Conservation (phyloP, 2,113 vertebrate genomes). For the Salvelinus sp. region DNA sequence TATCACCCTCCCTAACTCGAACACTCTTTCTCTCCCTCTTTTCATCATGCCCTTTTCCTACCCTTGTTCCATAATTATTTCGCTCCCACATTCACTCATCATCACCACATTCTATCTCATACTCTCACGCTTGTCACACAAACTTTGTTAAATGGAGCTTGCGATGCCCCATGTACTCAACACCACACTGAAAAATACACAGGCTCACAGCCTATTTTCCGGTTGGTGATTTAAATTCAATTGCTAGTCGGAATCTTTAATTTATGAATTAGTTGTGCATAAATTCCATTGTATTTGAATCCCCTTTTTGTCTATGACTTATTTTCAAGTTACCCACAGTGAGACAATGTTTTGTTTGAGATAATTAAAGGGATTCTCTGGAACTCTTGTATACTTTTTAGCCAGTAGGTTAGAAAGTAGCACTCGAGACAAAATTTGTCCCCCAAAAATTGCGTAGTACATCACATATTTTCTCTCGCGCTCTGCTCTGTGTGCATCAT, state of each 20-base stretch:
- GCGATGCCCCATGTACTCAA: not conserved
- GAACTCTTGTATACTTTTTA: too few species aligned
- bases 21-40: not conserved
- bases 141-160: not conserved
- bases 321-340: not conserved
- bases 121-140: conserved; percentile 4
- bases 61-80: not conserved
- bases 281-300: not conserved
- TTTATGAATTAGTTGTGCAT: not conserved
- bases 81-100: conserved; percentile 2
- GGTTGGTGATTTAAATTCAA: not conserved
- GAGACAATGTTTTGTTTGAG: not conserved
- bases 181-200: not conserved
- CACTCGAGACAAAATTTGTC: too few species aligned
- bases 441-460: too few species aligned
- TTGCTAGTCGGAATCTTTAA: not conserved
- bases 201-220: not conserved
- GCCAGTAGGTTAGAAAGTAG: too few species aligned
- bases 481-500: too few species aligned
- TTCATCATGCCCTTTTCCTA: conserved; percentile 1
- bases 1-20: not conserved
- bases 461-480: too few species aligned
- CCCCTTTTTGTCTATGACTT: not conserved
- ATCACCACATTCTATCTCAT: conserved; percentile 17
- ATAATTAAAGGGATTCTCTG: too few species aligned